Conservation (phyloP, 2,888 invertebrate species). For the Drosophila percnosoma region DNA sequence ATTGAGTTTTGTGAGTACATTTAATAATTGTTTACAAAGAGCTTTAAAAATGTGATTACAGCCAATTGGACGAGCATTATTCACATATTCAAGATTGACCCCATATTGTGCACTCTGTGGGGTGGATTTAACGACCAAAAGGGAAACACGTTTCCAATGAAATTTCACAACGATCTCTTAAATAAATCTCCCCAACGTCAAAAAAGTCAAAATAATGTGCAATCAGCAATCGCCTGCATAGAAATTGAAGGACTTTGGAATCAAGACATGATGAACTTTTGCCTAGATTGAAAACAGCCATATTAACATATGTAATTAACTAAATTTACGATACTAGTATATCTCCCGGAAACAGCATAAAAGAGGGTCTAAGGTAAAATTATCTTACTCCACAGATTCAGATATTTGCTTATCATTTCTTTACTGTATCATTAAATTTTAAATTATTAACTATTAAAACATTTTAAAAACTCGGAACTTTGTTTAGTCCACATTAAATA, state of each 20-base stretch:
- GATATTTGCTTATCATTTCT: neutral
- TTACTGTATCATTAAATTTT: neutral
- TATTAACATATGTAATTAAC: neutral
- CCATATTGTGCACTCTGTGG: constrained; percentile 2
- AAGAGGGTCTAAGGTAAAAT: neutral
- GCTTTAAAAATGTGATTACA: constrained; percentile 2
- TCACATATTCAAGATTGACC: constrained; percentile 3
- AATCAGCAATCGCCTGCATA: neutral
- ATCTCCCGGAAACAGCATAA: neutral
- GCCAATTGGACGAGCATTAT: constrained; percentile 1
- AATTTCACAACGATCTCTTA: neutral
- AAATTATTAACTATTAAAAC: neutral
- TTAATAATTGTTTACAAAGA: constrained; percentile 1
- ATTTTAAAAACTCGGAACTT: neutral
- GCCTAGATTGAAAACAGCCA: neutral
- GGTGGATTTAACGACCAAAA: constrained; percentile 1
- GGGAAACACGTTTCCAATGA: neutral
- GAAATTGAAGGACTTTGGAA: neutral
- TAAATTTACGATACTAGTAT: neutral
- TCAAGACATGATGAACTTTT: neutral
- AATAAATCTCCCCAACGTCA: neutral
- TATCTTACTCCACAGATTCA: neutral
- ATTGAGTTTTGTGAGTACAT: neutral
- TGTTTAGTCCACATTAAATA: neutral
- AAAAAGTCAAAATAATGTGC: neutral